Base-by-base conservation (phyloP, 2,113 vertebrate genomes). In the Falcunculus frontatus region DNA sequence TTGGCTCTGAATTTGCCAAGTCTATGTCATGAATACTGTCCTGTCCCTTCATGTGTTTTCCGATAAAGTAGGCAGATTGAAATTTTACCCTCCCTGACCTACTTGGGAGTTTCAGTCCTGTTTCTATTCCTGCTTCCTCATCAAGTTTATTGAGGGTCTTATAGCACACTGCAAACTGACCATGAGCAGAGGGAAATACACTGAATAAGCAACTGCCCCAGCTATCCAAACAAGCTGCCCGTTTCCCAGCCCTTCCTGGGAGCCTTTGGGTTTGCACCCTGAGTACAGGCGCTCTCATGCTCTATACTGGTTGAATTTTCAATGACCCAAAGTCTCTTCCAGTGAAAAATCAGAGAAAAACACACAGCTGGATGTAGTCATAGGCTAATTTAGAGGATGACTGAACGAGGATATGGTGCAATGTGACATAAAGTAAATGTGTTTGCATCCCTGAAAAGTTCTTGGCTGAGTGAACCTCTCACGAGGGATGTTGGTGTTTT, bases 181-280 rank as follows among this genome's bases (percentile, higher is more conserved):
- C 59, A 41, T 16, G 47, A 76, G 69, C 50, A 89, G 65, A 86
- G 44, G 91, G 29, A 90, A 89, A 90, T 86, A 30, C 32, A 25
- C 10, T 90, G 76, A 94, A 81, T 72, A 92, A 90, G 68, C 83
- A 88, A 78, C 42, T 92, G 39, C 26, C 25, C 27, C 87, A 91
- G 55, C 70, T 95, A 93, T 90, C 39, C 67, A 93, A 92, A 91
- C 35, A 95, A 90, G 30, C 53, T 80, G 10, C 25, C 44, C 29
- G 47, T 84, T 81, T 75, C 35, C 26, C 60, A 89, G 17, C 16
- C 26, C 26, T 11, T 90, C 27, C 55, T 84, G 42, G 33, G 42
- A 90, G 27, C 26, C 27, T 60, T 73, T 78, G 52, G 16, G 22
- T 21, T 70, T 19, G 17, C 4, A 15, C 23, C 6, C 11, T 4